Evolutionary conservation across 2,888 invertebrate species (phyloP).

Genomic region (Clitarchus hookeri): DNA sequence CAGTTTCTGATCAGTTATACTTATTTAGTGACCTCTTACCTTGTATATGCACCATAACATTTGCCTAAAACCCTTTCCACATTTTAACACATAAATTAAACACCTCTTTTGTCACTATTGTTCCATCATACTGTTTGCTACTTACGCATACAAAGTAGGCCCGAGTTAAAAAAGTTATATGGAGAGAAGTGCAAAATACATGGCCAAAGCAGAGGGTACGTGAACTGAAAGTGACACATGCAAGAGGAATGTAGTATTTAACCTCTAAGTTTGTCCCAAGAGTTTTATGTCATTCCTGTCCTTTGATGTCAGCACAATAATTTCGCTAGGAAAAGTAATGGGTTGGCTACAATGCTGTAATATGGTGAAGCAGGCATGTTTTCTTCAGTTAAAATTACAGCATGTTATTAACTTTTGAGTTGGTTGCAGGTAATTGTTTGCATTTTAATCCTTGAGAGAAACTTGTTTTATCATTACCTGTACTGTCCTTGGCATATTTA

Average conservation of each 20-base stretch:
- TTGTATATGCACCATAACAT: background rate
- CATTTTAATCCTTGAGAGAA: background rate
- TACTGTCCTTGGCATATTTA: background rate
- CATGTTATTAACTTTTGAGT: background rate
- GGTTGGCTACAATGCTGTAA: background rate
- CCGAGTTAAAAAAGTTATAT: background rate
- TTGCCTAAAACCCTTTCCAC: background rate
- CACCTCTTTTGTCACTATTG: background rate
- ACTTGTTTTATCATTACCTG: background rate
- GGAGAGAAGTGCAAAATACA: background rate
- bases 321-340: background rate
- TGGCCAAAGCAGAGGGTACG: background rate
- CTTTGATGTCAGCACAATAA: background rate
- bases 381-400: background rate
- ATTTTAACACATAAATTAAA: background rate
- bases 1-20: background rate
- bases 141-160: background rate
- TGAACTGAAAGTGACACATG: background rate
- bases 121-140: background rate
- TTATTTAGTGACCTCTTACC: background rate
- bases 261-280: background rate
- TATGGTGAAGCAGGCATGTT: background rate
- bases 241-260: background rate
- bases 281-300: background rate
- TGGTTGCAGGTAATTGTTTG: background rate